Evolutionary conservation across 2,797 vertebrate species (phyloP).

Genomic region (Crenichthys baileyi): DNA sequence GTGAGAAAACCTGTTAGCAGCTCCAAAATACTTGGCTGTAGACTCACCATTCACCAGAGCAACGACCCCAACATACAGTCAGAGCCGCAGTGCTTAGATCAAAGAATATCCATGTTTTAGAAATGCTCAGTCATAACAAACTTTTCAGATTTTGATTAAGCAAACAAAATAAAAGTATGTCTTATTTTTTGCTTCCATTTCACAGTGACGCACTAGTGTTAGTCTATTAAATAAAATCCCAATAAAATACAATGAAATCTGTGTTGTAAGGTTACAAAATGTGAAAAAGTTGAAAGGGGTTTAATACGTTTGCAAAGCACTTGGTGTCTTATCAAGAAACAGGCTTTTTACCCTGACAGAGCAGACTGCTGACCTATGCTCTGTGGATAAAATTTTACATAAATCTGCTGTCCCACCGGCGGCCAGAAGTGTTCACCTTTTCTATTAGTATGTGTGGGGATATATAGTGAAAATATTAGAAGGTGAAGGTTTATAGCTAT

Average conservation of each 20-base stretch:
- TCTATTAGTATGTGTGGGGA: conserved; percentile 30
- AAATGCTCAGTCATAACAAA: neutral
- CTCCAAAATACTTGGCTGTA: neutral
- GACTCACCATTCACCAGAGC: neutral
- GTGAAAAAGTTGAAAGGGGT: neutral
- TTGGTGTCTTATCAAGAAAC: conserved; percentile 34
- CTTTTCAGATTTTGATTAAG: neutral
- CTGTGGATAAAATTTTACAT: neutral
- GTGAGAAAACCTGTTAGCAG: neutral
- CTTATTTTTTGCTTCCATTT: neutral
- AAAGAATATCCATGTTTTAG: neutral
- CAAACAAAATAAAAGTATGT: neutral
- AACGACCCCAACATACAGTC: neutral
- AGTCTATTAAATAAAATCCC: neutral
- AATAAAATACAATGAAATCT: neutral
- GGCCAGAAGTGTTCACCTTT: conserved; percentile 16
- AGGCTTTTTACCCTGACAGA: conserved; percentile 28
- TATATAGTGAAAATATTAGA: conserved; percentile 14
- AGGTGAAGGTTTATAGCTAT: neutral
- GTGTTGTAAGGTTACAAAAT: neutral
- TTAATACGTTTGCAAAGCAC: neutral
- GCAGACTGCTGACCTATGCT: conserved; percentile 20
- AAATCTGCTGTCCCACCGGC: conserved; percentile 29
- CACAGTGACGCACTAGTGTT: neutral
- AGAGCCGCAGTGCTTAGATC: neutral